These are phyloP conservation scores for Malurus leucopterus DNA, from an alignment of 2,797 vertebrate species.

Conservation along the genomic window DNA sequence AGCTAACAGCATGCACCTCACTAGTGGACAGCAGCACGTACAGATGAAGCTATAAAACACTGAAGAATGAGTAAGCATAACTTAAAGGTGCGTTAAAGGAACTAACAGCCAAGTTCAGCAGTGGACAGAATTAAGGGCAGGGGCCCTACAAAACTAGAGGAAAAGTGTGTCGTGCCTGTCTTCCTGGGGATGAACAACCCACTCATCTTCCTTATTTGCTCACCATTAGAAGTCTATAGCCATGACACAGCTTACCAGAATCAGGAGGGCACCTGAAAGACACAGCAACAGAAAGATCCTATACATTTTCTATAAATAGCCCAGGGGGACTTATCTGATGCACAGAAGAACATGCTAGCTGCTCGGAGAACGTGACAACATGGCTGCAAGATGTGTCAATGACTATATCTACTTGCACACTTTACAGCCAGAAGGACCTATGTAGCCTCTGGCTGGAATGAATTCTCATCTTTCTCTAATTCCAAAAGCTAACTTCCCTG, in stretches of 20 bases:
- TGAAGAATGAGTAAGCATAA: neutral
- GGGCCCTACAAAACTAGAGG: neutral
- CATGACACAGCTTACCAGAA: neutral
- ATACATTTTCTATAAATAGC: neutral
- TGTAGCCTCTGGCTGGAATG: neutral
- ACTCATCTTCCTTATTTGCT: neutral
- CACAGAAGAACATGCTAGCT: neutral
- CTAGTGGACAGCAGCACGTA: neutral
- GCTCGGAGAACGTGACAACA: neutral
- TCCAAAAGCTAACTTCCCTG: neutral
- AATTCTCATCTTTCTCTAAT: neutral
- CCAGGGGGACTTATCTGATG: neutral
- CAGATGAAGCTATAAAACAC: neutral
- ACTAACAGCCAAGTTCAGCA: neutral
- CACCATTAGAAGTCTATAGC: neutral
- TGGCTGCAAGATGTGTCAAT: neutral
- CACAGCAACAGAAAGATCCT: neutral
- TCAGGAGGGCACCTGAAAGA: neutral
- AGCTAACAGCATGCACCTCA: neutral
- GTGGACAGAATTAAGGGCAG: neutral
- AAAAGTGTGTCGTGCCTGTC: neutral
- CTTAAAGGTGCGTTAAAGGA: neutral
- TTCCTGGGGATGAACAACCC: neutral
- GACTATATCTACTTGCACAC: neutral
- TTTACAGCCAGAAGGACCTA: neutral